phyloP scores from a whole-genome alignment of 2,797 vertebrate genomes.

The Taenioides sp. region DNA sequence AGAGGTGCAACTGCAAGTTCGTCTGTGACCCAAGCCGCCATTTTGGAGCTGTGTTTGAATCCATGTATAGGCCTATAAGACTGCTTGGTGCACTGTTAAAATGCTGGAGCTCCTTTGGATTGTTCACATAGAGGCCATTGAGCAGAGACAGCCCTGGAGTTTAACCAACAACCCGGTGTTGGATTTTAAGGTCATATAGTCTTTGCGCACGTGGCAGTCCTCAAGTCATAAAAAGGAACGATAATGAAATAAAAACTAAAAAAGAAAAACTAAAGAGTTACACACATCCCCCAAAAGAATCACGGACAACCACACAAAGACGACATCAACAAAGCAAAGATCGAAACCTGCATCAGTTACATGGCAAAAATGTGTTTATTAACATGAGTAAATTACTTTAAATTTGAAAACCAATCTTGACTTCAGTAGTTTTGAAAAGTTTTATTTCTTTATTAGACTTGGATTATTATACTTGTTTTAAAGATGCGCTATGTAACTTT shows the following conservation, averaged over 20 bases:
- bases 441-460: background rate
- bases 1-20: constrained; percentile 62
- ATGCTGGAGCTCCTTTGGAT: constrained; percentile 49
- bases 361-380: background rate
- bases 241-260: constrained; percentile 47
- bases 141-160: constrained; percentile 70
- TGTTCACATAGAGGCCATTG: constrained; percentile 75
- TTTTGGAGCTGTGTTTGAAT: constrained; percentile 59
- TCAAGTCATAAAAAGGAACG: constrained; percentile 57
- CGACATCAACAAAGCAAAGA: constrained; percentile 74
- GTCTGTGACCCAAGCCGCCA: constrained; percentile 46
- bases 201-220: constrained; percentile 51
- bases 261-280: constrained; percentile 55
- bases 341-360: constrained; percentile 34
- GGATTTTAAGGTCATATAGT: constrained; percentile 52
- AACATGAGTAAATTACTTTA: constrained; percentile 24
- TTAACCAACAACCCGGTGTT: constrained; percentile 52
- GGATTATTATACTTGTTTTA: background rate
- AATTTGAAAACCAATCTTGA: background rate
- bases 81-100: constrained; percentile 33
- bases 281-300: constrained; percentile 59
- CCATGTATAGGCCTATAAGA: constrained; percentile 48
- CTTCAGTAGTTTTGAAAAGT: background rate
- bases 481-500: background rate
- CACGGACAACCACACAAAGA: constrained; percentile 75